Evolutionary conservation across 1,140 invertebrate genomes (phyloP).

Genomic region (Amphibalanus amphitrite): DNA sequence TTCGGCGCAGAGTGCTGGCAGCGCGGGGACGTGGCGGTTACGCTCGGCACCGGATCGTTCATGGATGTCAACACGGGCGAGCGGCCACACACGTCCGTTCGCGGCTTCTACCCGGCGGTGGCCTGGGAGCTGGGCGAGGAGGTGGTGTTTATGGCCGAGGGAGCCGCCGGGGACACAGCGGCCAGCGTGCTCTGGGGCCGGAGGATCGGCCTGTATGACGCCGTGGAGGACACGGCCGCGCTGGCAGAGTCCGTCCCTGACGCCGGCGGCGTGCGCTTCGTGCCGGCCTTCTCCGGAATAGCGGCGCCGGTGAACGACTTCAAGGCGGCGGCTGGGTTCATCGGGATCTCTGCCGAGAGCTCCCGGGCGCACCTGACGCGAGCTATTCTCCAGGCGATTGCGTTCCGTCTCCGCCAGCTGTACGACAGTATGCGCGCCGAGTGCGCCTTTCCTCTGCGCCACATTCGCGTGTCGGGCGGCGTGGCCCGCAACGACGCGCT

Average conservation of each 20-base stretch:
- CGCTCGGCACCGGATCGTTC: constrained; percentile 88
- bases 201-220: constrained; percentile 40
- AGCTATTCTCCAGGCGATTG: constrained; percentile 69
- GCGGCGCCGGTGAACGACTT: constrained; percentile 77
- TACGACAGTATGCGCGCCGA: constrained; percentile 48
- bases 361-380: constrained; percentile 57
- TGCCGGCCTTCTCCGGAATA: constrained; percentile 76
- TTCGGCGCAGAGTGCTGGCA: constrained; percentile 77
- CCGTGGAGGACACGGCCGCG: constrained; percentile 43
- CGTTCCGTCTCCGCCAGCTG: constrained; percentile 61
- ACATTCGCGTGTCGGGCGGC: constrained; percentile 72
- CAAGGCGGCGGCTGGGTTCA: constrained; percentile 57
- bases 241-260: constrained; percentile 53
- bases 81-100: constrained; percentile 53
- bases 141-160: constrained; percentile 7
- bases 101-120: constrained; percentile 22
- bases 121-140: constrained; percentile 4
- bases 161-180: constrained; percentile 3
- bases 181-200: constrained; percentile 2
- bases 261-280: constrained; percentile 66
- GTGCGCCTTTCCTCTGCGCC: constrained; percentile 13
- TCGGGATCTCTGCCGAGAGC: constrained; percentile 65
- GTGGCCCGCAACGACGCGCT: constrained; percentile 81
- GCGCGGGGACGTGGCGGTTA: constrained; percentile 69
- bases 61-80: constrained; percentile 69